phyloP scores from a whole-genome alignment of 2,888 invertebrate species.

The Ceriagrion tenellum region DNA sequence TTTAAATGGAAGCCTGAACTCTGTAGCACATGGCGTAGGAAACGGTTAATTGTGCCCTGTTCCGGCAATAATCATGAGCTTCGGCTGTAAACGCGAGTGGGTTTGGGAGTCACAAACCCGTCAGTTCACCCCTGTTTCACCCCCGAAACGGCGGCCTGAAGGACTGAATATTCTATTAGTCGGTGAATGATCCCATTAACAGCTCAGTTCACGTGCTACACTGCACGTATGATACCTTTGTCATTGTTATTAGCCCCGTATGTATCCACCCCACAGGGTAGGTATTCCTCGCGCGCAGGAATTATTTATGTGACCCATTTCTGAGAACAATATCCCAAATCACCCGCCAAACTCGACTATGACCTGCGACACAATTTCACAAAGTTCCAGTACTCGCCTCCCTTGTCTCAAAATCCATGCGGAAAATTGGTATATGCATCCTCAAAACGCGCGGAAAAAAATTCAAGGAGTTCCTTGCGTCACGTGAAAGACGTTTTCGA shows the following conservation, averaged over 20 bases:
- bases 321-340: background rate
- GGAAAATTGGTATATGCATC: background rate
- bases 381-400: background rate
- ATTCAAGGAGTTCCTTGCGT: background rate
- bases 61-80: background rate
- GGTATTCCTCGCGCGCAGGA: background rate
- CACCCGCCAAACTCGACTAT: background rate
- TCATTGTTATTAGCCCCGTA: background rate
- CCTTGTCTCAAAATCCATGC: background rate
- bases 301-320: constrained; percentile 5
- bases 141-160: background rate
- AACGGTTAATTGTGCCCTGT: background rate
- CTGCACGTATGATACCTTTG: background rate
- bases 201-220: background rate
- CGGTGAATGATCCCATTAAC: background rate
- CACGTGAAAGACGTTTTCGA: background rate
- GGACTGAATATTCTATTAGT: background rate
- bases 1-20: background rate
- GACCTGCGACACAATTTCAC: background rate
- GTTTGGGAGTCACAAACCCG: background rate
- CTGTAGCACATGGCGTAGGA: background rate
- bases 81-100: background rate
- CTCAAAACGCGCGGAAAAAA: background rate
- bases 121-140: background rate
- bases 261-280: background rate